Evolutionary conservation across 2,113 vertebrate species (phyloP).

Genomic region (Prionailurus bengalensis): DNA sequence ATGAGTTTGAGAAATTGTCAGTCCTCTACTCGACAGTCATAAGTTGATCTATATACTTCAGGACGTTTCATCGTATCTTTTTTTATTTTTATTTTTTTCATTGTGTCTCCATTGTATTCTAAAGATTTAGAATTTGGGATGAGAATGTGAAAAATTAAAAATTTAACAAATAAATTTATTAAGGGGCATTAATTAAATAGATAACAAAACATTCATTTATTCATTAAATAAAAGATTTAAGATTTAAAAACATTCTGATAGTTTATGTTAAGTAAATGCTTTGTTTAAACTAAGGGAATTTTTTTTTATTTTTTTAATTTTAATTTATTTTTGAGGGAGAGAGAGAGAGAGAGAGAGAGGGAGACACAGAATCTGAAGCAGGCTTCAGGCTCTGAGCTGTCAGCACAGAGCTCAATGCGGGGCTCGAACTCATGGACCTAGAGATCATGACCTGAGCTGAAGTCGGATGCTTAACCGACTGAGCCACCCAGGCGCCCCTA

Average conservation of each 20-base stretch:
- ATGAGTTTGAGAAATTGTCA: not conserved
- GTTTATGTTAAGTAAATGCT: conserved; percentile 1
- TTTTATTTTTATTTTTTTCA: not conserved
- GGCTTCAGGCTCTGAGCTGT: too few relatives aligned
- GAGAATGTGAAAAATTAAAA: conserved; percentile 6
- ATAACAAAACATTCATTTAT: not conserved
- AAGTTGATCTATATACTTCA: not conserved
- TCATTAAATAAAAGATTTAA: conserved; percentile 11
- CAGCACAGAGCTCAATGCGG: too few relatives aligned
- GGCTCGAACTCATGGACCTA: too few relatives aligned
- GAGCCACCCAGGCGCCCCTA: too few relatives aligned
- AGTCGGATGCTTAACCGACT: too few relatives aligned
- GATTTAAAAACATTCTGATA: conserved; percentile 15
- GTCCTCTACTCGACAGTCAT: not conserved
- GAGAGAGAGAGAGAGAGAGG: too few relatives aligned
- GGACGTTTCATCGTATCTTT: not conserved
- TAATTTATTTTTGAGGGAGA: too few relatives aligned
- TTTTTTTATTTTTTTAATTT: not conserved
- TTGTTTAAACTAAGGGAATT: not conserved
- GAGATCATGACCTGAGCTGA: too few relatives aligned
- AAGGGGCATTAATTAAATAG: not conserved
- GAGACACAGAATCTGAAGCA: too few relatives aligned
- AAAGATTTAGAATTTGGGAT: not conserved
- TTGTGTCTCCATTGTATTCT: not conserved
- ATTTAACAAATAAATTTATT: conserved; percentile 3